These are phyloP conservation scores for Spodoptera exigua DNA, from an alignment of 2,888 invertebrate genomes.

Conservation along the genomic window DNA sequence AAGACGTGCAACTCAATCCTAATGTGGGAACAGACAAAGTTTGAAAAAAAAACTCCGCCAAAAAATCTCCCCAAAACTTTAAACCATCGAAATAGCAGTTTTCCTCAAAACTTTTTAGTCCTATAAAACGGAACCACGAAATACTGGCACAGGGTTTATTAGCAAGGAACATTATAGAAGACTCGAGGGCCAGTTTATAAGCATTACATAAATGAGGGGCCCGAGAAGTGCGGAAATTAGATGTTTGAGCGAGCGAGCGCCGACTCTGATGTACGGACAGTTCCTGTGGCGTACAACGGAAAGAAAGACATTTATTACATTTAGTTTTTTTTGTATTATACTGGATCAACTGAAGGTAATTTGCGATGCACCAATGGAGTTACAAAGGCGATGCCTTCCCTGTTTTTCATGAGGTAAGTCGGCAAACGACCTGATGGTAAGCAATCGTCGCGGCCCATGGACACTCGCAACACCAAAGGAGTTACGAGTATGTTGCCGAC, in stretches of 20 bases:
- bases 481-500: no score
- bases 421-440: no score
- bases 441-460: no score
- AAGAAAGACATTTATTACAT: conserved; percentile 22
- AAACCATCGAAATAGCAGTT: background rate
- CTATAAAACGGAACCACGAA: conserved; percentile 17
- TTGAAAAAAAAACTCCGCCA: background rate
- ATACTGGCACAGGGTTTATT: conserved; percentile 32
- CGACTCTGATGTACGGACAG: conserved; percentile 19
- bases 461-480: no score
- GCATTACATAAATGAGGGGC: conserved; percentile 52
- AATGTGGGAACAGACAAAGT: background rate
- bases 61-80: background rate
- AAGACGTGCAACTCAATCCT: no score
- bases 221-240: conserved; percentile 65
- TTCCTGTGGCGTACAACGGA: conserved; percentile 4
- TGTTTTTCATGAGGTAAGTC: no score
- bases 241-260: conserved; percentile 57
- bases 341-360: no score
- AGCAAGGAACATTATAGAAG: conserved; percentile 29
- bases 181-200: conserved; percentile 37
- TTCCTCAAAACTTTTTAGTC: conserved; percentile 8
- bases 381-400: no score
- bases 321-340: no score
- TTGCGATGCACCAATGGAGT: no score